These are phyloP conservation scores for Drosophila tropicalis DNA, from an alignment of 1,140 invertebrate species.

Conservation along the genomic window DNA sequence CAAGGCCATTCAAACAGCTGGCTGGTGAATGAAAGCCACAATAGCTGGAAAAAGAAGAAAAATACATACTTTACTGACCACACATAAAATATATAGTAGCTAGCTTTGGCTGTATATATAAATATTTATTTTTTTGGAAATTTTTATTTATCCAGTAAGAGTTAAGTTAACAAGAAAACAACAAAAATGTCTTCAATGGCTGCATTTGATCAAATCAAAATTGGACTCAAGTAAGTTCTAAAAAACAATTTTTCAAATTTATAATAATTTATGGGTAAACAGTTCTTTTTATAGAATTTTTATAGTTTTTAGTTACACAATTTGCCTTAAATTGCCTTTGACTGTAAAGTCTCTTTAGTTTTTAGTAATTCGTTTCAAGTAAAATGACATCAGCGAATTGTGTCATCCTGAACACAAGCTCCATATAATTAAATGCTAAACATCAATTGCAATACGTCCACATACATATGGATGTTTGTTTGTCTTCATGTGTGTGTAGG, in stretches of 20 bases:
- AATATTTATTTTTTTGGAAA: background rate
- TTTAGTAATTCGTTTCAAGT: background rate
- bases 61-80: background rate
- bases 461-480: slow-evolving; percentile 24
- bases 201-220: slow-evolving; percentile 79
- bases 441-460: background rate
- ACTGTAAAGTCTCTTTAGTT: background rate
- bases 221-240: slow-evolving; percentile 70
- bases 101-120: background rate
- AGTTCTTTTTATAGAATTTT: slow-evolving; percentile 16
- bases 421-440: slow-evolving; percentile 25
- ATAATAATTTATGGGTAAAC: too few relatives aligned
- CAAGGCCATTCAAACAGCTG: slow-evolving; percentile 70
- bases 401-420: slow-evolving; percentile 27
- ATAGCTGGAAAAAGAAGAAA: slow-evolving; percentile 7
- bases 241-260: too few relatives aligned
- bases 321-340: slow-evolving; percentile 5
- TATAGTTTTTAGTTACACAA: slow-evolving; percentile 7
- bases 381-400: slow-evolving; percentile 44
- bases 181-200: slow-evolving; percentile 78
- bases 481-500: background rate
- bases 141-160: slow-evolving; percentile 29
- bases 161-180: slow-evolving; percentile 16
- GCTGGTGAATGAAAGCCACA: slow-evolving; percentile 33
- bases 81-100: background rate